These are phyloP conservation scores for Triplophysa dalaica DNA, from an alignment of 2,113 vertebrate genomes.

Conservation along the genomic window DNA sequence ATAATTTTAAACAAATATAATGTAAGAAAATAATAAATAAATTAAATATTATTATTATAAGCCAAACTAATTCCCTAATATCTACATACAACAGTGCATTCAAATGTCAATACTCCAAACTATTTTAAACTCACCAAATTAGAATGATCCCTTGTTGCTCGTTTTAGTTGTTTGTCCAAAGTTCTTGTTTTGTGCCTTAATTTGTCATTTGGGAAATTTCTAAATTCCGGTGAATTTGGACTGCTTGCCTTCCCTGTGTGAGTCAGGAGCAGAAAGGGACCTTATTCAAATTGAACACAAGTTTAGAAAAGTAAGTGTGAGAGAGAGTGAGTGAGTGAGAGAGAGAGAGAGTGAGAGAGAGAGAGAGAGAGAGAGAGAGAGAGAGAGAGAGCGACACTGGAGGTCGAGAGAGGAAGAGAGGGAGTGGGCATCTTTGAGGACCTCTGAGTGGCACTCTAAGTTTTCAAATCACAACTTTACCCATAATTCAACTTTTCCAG, in stretches of 20 bases:
- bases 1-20: background rate
- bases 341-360: constrained; percentile 23
- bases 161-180: constrained; percentile 30
- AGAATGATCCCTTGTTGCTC: constrained; percentile 27
- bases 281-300: constrained; percentile 69
- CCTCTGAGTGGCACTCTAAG: background rate
- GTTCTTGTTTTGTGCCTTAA: constrained; percentile 29
- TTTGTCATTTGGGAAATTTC: constrained; percentile 25
- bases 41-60: no score
- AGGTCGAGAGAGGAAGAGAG: constrained; percentile 39
- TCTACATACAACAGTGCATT: no score
- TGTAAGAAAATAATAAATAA: no score
- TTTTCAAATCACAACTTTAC: constrained; percentile 24
- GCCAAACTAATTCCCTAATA: no score
- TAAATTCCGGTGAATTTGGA: constrained; percentile 46
- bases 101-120: background rate
- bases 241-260: constrained; percentile 67
- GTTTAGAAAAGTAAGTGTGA: constrained; percentile 60
- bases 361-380: background rate
- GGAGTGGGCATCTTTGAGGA: constrained; percentile 31
- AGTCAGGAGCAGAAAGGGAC: constrained; percentile 75
- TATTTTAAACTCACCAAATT: constrained; percentile 38
- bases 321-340: constrained; percentile 21
- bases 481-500: background rate
- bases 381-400: constrained; percentile 30